Evolutionary conservation across 2,113 vertebrate genomes (phyloP), one percentile per base, ranked within the genome.

Genomic region (Lycocorax pyrrhopterus): DNA sequence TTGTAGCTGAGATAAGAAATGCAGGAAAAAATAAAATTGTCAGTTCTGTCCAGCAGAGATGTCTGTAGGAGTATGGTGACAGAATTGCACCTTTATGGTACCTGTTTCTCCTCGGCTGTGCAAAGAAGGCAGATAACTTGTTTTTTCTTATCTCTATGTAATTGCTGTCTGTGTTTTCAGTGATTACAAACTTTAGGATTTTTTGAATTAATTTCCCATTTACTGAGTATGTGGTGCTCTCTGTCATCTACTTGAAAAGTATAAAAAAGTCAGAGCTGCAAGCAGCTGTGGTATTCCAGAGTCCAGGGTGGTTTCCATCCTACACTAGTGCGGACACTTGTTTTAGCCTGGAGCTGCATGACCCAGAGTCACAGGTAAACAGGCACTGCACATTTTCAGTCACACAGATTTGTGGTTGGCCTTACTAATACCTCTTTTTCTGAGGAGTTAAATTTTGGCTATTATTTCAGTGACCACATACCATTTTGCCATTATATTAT

Each of bases 251-350:
- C 43, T 39, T 79, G 51, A 35, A 78, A 91, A 66, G 8, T 30
- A 16, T 13, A n/a, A 52, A 75, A 6, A 56, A 10, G 4, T 30
- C 58, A 67, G 62, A 37, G 27, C 68, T 84, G 10, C 30, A 46
- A 46, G 51, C 26, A 60, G 49, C 20, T 64, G 30, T 41, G 13
- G 7, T 60, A 2, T 55, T 73, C 41, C 35, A 51, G 64, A 47
- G 23, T 49, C 25, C 3, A 1, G 29, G 1, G 4, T 73, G 20
- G 4, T 68, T 81, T 63, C 16, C 51, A 23, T 80, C 16, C 0
- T 12, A 0, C 1, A 4, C 6, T 69, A 12, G 4, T 90, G 6
- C 29, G 35, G 39, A 12, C 3, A 1, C 6, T 47, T 73, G 11
- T 29, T 88, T 51, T 69, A 51, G 12, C 21, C 56, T 66, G 41